Base-by-base conservation (phyloP, 2,113 vertebrate genomes). In the Onychorhynchus coronatus region DNA sequence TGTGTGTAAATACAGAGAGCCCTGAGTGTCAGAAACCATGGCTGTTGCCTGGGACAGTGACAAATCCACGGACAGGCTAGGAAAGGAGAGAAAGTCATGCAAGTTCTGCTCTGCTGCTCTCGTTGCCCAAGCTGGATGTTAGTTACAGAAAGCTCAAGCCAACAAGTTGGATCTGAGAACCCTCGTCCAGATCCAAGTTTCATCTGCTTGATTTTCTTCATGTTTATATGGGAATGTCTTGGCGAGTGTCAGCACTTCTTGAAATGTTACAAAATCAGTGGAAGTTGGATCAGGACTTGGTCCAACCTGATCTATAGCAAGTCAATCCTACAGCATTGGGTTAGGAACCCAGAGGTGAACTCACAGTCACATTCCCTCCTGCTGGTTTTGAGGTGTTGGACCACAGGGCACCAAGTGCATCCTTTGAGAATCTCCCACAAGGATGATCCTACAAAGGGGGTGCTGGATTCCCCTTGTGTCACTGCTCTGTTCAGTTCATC, bases 281-380 rank as follows among this genome's bases (percentile, higher is more conserved):
- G 27, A 41, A 82, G 41, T 5, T 42, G 72, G 85, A 61, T 44
- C 56, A 37, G 50, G 65, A 71, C 18, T 52, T 19, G 65, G 14
- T 27, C 39, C 15, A 1, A 59, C 41, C 21, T 9, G 7, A 76
- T 25, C 67, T 62, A 17, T 3, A 41, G 56, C 0, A 1, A 52
- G 21, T 56, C 68, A 74, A 8, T 39, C 33, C 68, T 23, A 30
- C 28, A 31, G 0, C 0, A 0, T 0, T 0, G 0, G 2, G 0
- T 35, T 49, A 9, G 61, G 76, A 74, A 46, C 41, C 23, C 83
- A 46, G 42, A 86, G 55, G 35, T 44, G 41, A 67, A 1, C 12
- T 59, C 47, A 9, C 4, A 11, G 17, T 4, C 11, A 0, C 14
- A 23, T 44, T 85, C 24, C 35, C 6, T 72, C 11, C 42, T 62